Conservation (phyloP, 1,140 invertebrate species). For the Sycophila sp. region DNA sequence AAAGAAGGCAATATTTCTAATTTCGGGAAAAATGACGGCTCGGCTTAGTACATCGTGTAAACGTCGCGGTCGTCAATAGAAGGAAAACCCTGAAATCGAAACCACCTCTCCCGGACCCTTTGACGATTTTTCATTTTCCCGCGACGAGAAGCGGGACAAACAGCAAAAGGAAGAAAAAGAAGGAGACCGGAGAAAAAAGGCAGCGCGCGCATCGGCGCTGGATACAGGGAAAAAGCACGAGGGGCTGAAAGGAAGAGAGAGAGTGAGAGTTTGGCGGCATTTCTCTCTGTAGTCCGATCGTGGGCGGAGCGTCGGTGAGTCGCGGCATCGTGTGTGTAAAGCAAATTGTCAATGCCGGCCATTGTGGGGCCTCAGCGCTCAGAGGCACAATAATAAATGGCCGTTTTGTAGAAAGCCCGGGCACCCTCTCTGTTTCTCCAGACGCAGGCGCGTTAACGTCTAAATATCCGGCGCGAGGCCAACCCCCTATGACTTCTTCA, state of each 20-base stretch:
- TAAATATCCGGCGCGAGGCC: conserved; percentile 38
- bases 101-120: neutral
- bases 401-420: conserved; percentile 38
- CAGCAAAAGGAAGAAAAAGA: neutral
- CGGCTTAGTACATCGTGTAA: neutral
- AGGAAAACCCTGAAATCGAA: conserved; percentile 1
- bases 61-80: neutral
- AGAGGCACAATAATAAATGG: conserved; percentile 60
- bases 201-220: neutral
- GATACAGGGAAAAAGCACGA: neutral
- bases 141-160: neutral
- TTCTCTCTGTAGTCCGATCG: conserved; percentile 58
- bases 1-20: conserved; percentile 21
- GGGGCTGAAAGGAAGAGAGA: neutral
- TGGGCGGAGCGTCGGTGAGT: conserved; percentile 62
- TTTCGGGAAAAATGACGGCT: conserved; percentile 11
- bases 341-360: conserved; percentile 63
- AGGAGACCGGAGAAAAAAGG: neutral
- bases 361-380: conserved; percentile 51
- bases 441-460: conserved; percentile 41
- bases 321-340: conserved; percentile 59
- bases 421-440: conserved; percentile 43
- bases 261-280: conserved; percentile 47
- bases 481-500: too few species aligned
- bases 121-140: conserved; percentile 8